Evolutionary conservation across 2,113 vertebrate species (phyloP), one percentile per base, ranked within the genome.

Genomic region (Phaethornis superciliosus): DNA sequence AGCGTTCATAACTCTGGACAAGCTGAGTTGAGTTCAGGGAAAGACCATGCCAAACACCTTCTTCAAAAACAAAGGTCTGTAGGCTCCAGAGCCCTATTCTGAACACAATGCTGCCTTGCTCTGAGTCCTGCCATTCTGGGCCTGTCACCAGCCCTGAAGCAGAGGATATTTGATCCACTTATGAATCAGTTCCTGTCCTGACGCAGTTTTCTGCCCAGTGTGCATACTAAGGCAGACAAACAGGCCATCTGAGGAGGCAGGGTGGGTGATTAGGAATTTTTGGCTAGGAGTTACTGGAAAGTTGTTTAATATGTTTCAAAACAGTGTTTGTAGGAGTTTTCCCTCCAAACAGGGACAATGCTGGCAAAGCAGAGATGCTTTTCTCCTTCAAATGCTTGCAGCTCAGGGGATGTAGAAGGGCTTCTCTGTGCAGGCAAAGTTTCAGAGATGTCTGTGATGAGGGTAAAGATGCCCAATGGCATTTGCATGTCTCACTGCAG

Each of bases 171-270:
- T 67, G 68, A 92, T 96, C 80, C 23, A 8, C 26, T 78, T 78
- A 64, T 78, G 90, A 92, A 84, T 95, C 94, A 71, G 88, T 95
- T 96, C 92, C 95, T 93, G 95, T 69, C 13, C 71, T 81, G 71
- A 63, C 21, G 11, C 76, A 82, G 35, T 90, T 88, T 74, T 92
- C 88, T 96, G 60, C 81, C 71, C 84, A 89, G 2, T 8, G 23
- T 59, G 3, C 1, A 4, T 63, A 60, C 26, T 42, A 55, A 83
- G 47, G 51, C 71, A 90, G 60, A 70, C 51, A 70, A 94, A 72
- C 10, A 19, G n/a, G 52, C 78, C 81, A 44, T 87, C 54, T 87
- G 85, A 95, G 78, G 58, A 89, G 75, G 79, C 94, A 92, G 90
- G 59, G 56, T 86, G 83, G 69, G 56, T 84, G 88, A 94, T 67